Base-by-base conservation (phyloP, 2,888 invertebrate species). In the Tanypteryx hageni region DNA sequence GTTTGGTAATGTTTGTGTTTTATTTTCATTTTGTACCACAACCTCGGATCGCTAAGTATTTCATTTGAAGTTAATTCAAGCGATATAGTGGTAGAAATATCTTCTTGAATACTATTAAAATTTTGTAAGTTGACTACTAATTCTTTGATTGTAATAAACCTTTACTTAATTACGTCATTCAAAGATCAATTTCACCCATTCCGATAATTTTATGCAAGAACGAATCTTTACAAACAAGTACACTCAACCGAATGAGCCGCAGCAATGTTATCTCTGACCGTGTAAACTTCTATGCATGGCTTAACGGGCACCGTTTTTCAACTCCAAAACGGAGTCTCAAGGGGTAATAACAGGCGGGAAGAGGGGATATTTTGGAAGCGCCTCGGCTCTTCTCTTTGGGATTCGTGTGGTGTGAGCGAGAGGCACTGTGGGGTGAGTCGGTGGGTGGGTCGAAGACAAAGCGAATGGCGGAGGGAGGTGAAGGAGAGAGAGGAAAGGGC, bases 361-460 rank as follows among this genome's bases (percentile, higher is more conserved):
- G 89, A 64, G 83, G 64, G 61, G 89, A 44, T 64, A 64, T 89
- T 89, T 89, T 64, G 64, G 89, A 31, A 31, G 89, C 64, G 68
- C n/a, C n/a, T n/a, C n/a, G n/a, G n/a, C 64, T 64, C 89, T 64
- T 13, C 83, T 57, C 82, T 44, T 57, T 44, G 83, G 44, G 57
- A 83, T 83, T 83, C 83, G 57, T 83, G 83, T 27, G 56, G 83
- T 18, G 83, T 44, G 44, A 44, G 44, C 44, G 44, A 44, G 44
- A 56, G 57, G 56, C 10, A 57, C 4, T 57, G 83, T 8, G n/a
- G 18, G 5, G 44, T 27, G 86, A 61, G 85, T 61, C 61, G 64
- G 89, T 89, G 89, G 89, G 89, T 89, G 89, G 89, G 89, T 64
- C 68, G 64, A 89, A 64, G 64, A 89, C 83, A 83, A 82, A 44